Evolutionary conservation across 2,113 vertebrate genomes (phyloP).

Genomic region (Pterocles gutturalis): DNA sequence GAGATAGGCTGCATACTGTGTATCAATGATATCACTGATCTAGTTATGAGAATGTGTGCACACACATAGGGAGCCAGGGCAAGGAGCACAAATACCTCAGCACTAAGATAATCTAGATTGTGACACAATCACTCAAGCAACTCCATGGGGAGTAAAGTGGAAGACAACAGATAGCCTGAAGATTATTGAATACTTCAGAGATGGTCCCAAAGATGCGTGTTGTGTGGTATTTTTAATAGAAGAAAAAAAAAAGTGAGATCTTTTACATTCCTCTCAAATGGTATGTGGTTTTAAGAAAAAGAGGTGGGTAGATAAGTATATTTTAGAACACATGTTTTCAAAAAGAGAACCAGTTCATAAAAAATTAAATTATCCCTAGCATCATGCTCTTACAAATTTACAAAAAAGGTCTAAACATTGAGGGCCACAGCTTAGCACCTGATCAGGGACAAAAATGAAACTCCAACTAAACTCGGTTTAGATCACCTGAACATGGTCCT

Average conservation of each 20-base stretch:
- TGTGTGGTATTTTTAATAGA: background rate
- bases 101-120: background rate
- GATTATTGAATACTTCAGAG: background rate
- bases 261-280: background rate
- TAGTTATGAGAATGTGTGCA: background rate
- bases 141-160: background rate
- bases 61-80: fast-evolving
- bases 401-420: background rate
- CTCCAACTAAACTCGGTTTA: background rate
- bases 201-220: background rate
- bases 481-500: background rate
- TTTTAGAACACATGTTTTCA: background rate
- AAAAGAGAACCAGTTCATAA: background rate
- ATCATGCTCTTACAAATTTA: background rate
- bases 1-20: background rate
- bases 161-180: background rate
- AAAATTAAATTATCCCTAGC: background rate
- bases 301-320: fast-evolving
- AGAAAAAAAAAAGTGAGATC: background rate
- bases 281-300: background rate
- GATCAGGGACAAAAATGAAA: background rate
- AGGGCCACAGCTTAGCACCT: background rate
- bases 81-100: background rate
- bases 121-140: background rate
- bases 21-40: background rate